A percentile compares a stretch with the other conserved stretches of the same genome.
Conservation (phyloP, 2,113 vertebrate species). For the Perca fluviatilis region DNA sequence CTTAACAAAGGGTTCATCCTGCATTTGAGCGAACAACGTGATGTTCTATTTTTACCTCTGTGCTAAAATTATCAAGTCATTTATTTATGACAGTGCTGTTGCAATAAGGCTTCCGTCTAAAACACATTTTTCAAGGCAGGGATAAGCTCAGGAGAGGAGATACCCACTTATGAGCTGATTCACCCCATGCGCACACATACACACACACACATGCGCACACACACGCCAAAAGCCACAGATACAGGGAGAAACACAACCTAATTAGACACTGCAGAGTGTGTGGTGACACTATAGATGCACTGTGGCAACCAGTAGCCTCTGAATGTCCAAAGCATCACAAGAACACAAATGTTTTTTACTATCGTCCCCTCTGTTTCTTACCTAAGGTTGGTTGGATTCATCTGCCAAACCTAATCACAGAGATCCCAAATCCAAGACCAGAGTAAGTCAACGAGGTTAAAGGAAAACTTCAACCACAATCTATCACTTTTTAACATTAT, state of each 20-base stretch:
- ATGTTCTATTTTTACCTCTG: conserved; percentile 67
- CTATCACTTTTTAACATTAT: not conserved
- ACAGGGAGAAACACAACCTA: conserved; percentile 29
- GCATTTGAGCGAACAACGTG: conserved; percentile 36
- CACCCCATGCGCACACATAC: not conserved
- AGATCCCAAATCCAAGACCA: not conserved
- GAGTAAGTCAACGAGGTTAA: not conserved
- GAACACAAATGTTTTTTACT: not conserved
- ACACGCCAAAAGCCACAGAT: conserved; percentile 1
- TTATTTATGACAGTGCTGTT: conserved; percentile 70
- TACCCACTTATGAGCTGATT: conserved; percentile 39
- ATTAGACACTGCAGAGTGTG: conserved; percentile 33
- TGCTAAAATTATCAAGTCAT: conserved; percentile 71
- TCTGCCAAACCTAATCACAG: not conserved
- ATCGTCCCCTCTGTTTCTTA: not conserved
- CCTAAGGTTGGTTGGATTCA: not conserved
- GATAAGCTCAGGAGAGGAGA: conserved; percentile 57
- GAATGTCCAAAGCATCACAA: conserved; percentile 4
- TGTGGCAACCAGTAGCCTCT: conserved; percentile 20
- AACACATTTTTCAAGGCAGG: conserved; percentile 48
- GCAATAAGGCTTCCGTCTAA: conserved; percentile 51
- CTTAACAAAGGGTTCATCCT: conserved; percentile 53
- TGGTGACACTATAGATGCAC: conserved; percentile 10
- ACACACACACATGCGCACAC: conserved; percentile 14
- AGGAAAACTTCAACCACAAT: not conserved